Base-by-base conservation (phyloP, 1,140 invertebrate species). In the Varroa destructor region DNA sequence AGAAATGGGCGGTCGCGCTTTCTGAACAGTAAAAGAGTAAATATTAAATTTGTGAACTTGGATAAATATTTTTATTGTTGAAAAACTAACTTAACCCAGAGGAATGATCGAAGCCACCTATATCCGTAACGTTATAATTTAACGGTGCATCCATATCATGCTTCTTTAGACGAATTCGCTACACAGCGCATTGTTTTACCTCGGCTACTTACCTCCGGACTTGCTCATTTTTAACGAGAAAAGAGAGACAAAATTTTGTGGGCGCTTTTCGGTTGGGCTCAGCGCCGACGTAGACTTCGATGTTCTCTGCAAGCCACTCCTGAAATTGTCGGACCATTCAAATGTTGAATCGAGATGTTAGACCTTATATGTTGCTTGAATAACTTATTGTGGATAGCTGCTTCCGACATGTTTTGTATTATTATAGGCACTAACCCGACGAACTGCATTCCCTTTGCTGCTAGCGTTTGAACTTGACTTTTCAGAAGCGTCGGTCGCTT, bases 191-290 rank as follows among this genome's bases (percentile, higher is more conserved):
- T 58, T 58, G 8, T 14, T 14, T 67, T 1, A 36, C 3, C 14
- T 5, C 40, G 61, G 6, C 12, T 12, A 67, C 61, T 67, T 46
- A 67, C 61, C 40, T 67, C 12, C 61, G 61, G 58, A 73, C 56
- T 56, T 61, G 40, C 12, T 55, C 56, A 71, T 74, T 40, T 51
- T 56, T 37, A 14, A 67, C 2, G 6, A 74, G 40, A 56, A 74
- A 74, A 46, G 73, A 61, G 25, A 73, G 55, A 12, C 71, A 72
- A n/a, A 79, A 85, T 83, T 82, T 85, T 73, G 85, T 85, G 71
- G 88, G 87, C n/a, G 88, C 86, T 78, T 86, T 87, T 71, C 89
- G 81, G 77, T 89, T 90, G 1, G 85, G 78, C 76, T 92, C 90
- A 76, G 87, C 84, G 8, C 90, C 90, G 72, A 89, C 80, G 80